Base-by-base conservation (phyloP, 2,113 vertebrate species). In the Rallus limicola region DNA sequence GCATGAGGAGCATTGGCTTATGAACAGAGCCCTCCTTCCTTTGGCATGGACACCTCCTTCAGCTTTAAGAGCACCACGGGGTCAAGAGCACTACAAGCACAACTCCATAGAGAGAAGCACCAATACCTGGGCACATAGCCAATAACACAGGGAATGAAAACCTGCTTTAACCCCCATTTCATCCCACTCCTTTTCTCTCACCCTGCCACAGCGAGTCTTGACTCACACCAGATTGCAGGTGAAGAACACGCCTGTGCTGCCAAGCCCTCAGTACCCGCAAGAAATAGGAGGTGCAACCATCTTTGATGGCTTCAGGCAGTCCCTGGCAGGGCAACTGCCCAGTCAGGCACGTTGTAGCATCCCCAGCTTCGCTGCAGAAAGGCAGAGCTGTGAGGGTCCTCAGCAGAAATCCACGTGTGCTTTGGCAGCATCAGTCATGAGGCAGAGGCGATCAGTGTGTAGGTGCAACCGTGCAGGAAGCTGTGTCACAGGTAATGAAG, bases 361-460 rank as follows among this genome's bases (percentile, higher is more conserved):
- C 42, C 24, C 36, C 17, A 12, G 29, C 8, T 78, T 60, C 38
- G 67, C 48, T 0, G 0, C 55, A 13, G 44, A 64, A n/a, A 46
- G 44, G 26, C 15, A 69, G 70, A 74, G 25, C n/a, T 55, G 55
- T 1, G 2, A 80, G 46, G 14, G 28, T 0, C 0, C 60, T 78
- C 29, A 38, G 80, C 50, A 75, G 24, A 82, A 89, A 64, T 25
- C 28, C 70, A 59, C 1, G 1, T 10, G 25, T 58, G 18, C 75
- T 69, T 83, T 1, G 0, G 33, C 16, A 64, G 9, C 64, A 20
- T 48, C 52, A 34, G 72, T n/a, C 13, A 1, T 15, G 62, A 92
- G 31, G 46, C 1, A 0, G 81, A 70, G 62, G 18, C 17, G 62
- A 48, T 18, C 1, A 0, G 10, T 9, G 52, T 3, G 16, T 46